Evolutionary conservation across 1,140 invertebrate genomes (phyloP), one percentile per base, ranked within the genome.

Genomic region (Saccostrea echinata): DNA sequence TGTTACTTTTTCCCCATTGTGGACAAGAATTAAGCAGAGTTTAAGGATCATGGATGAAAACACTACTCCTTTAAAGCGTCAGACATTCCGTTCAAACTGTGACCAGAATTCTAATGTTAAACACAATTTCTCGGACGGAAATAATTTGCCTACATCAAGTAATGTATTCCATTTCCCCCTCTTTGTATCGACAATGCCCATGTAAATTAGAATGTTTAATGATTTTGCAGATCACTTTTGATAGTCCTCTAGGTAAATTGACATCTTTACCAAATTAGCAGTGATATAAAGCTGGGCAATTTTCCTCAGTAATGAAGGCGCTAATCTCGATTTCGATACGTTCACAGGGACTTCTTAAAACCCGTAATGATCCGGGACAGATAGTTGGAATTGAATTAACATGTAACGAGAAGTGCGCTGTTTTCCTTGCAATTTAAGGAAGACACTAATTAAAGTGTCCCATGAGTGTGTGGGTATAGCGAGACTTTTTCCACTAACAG

Each of bases 191-290:
- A 76, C 68, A 76, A 30, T 76, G 27, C 33, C 68, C 68, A 33
- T 33, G 68, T 33, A 76, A 35, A 76, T 76, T 76, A 76, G 68
- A 24, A 76, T 76, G 68, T 30, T 76, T 76, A 76, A 76, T 76
- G 68, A 76, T 76, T 76, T 76, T 27, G 68, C 13, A 76, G 68
- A 76, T 76, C 68, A 76, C 68, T 33, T 76, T 76, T 76, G 68
- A 76, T 76, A 76, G 24, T 76, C 68, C 68, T 76, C 27, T 27
- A 27, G 68, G 68, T 76, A 76, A 76, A 76, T 76, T 76, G 68
- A 76, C 68, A 76, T 76, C 68, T 76, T 76, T 76, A 76, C 68
- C 68, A 76, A 76, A 76, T 76, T 76, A 76, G 68, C 68, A 30
- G 68, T 76, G 27, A 76, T 76, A 76, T 33, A 76, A 76, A 76